Conservation (phyloP, 2,113 vertebrate genomes). For the Podarcis cretensis region DNA sequence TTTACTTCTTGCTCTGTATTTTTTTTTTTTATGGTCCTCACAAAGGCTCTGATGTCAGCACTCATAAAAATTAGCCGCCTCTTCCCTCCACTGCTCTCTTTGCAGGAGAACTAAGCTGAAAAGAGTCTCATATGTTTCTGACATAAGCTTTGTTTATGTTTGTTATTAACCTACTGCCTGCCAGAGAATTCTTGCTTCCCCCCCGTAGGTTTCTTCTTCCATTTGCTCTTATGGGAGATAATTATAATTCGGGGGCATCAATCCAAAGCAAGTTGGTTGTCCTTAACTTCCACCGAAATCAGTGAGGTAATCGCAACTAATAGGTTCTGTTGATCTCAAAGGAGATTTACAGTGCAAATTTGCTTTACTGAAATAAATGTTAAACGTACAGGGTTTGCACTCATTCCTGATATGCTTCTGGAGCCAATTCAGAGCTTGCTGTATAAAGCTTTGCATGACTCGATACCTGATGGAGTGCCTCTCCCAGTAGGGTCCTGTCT, state of each 20-base stretch:
- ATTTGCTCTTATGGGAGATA: not conserved
- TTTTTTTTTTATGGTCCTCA: constrained; percentile 33
- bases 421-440: too few relatives aligned
- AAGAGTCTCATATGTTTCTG: constrained; percentile 17
- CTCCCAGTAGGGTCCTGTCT: too few relatives aligned
- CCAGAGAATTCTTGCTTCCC: not conserved
- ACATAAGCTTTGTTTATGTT: not conserved
- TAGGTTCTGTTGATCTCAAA: not conserved
- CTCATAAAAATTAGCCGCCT: constrained; percentile 37
- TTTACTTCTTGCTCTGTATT: constrained; percentile 34
- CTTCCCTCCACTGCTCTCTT: constrained; percentile 28
- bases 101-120: constrained; percentile 10
- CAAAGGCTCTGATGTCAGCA: constrained; percentile 31
- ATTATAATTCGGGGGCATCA: not conserved
- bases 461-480: too few relatives aligned
- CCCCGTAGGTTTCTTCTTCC: not conserved
- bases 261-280: not conserved
- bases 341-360: not conserved
- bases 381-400: too few relatives aligned
- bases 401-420: too few relatives aligned
- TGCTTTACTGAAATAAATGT: not conserved
- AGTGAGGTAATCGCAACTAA: not conserved
- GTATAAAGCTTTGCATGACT: too few relatives aligned
- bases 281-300: not conserved
- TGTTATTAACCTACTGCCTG: not conserved